Evolutionary conservation across 2,888 invertebrate genomes (phyloP).

Genomic region (Eueremaeus valkanovi): DNA sequence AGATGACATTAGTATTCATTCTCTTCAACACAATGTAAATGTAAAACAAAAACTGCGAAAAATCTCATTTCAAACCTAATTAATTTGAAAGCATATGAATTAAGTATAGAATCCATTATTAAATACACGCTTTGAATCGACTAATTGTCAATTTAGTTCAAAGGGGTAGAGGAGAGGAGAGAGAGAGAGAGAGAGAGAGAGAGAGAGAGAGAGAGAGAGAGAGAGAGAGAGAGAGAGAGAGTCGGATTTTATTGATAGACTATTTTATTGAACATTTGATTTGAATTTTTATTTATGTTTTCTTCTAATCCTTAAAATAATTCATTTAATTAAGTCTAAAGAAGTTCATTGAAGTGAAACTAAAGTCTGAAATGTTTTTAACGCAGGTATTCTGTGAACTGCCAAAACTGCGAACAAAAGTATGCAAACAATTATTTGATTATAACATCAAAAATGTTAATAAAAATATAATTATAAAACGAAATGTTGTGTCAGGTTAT

Average conservation of each 20-base stretch:
- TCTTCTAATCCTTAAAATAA: too few species aligned
- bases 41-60: not conserved
- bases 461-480: not conserved
- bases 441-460: too few species aligned
- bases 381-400: conserved; percentile 59
- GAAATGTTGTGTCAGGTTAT: conserved; percentile 58
- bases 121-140: not conserved
- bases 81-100: not conserved
- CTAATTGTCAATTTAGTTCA: not conserved
- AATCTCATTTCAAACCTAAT: conserved; percentile 1
- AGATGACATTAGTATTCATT: too few species aligned
- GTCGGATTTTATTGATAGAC: too few species aligned
- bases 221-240: too few species aligned
- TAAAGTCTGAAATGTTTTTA: not conserved
- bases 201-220: too few species aligned
- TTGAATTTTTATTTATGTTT: too few species aligned
- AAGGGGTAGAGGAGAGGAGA: too few species aligned
- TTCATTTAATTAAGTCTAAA: too few species aligned
- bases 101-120: not conserved
- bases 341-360: too few species aligned
- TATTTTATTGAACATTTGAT: too few species aligned
- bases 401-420: conserved; percentile 61
- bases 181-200: too few species aligned
- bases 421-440: conserved; percentile 51
- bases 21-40: not conserved